Evolutionary conservation across 2,113 vertebrate genomes (phyloP).

Genomic region (Dasyornis broadbenti): DNA sequence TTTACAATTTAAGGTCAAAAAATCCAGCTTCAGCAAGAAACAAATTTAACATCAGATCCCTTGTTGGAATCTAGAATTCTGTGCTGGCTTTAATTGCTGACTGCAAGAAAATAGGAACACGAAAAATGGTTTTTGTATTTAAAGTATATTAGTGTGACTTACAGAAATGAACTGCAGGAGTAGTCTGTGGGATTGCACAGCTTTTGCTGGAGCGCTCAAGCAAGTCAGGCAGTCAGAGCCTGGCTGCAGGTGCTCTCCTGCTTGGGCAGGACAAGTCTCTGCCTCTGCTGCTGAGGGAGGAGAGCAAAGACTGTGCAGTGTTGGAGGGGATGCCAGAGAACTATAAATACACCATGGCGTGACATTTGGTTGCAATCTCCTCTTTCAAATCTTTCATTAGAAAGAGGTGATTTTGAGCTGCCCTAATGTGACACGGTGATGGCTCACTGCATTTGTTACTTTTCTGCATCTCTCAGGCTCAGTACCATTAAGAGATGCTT

Average conservation of each 20-base stretch:
- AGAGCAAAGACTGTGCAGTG: background rate
- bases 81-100: background rate
- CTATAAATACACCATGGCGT: background rate
- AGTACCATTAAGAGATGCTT: background rate
- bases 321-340: background rate
- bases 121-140: background rate
- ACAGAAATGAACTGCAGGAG: background rate
- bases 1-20: background rate
- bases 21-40: background rate
- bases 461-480: background rate
- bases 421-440: background rate
- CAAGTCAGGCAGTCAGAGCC: background rate
- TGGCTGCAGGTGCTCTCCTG: background rate
- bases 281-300: background rate
- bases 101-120: background rate
- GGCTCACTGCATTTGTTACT: background rate
- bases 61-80: background rate
- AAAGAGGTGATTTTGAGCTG: slow-evolving; percentile 43
- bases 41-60: background rate
- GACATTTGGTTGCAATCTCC: slow-evolving; percentile 4
- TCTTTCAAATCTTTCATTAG: background rate
- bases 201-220: background rate
- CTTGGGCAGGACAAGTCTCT: background rate
- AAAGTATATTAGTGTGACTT: background rate
- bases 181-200: background rate